Evolutionary conservation across 1,140 invertebrate species (phyloP).

Genomic region (Arctopsyche grandis): DNA sequence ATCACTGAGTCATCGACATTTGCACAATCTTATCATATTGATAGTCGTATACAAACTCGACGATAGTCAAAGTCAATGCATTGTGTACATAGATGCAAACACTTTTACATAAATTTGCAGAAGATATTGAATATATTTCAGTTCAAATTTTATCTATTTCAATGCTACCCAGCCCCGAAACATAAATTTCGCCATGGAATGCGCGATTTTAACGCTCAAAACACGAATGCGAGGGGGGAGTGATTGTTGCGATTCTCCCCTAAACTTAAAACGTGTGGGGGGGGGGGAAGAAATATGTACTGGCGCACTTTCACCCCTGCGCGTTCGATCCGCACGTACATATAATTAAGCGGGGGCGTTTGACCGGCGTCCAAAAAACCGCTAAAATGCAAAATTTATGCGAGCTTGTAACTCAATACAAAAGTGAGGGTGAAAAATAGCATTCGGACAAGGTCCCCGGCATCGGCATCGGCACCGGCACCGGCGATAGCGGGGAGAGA

Average conservation of each 20-base stretch:
- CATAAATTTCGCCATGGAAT: no score
- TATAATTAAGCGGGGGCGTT: no score
- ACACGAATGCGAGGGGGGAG: neutral
- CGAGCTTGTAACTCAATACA: slow-evolving; percentile 4
- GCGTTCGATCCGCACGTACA: neutral
- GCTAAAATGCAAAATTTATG: neutral
- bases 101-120: no score
- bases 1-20: no score
- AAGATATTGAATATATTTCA: no score
- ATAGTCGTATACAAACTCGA: no score
- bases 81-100: no score
- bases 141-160: no score
- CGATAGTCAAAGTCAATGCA: no score
- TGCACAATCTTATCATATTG: no score
- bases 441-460: slow-evolving; percentile 9
- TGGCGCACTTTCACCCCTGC: neutral
- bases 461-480: no score
- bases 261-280: neutral
- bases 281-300: neutral
- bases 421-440: slow-evolving; percentile 21
- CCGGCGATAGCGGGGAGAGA: neutral
- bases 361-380: neutral
- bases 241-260: neutral
- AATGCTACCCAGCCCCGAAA: no score
- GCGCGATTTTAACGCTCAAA: neutral